phyloP scores from a whole-genome alignment of 2,113 vertebrate species.

The Atrichornis clamosus region DNA sequence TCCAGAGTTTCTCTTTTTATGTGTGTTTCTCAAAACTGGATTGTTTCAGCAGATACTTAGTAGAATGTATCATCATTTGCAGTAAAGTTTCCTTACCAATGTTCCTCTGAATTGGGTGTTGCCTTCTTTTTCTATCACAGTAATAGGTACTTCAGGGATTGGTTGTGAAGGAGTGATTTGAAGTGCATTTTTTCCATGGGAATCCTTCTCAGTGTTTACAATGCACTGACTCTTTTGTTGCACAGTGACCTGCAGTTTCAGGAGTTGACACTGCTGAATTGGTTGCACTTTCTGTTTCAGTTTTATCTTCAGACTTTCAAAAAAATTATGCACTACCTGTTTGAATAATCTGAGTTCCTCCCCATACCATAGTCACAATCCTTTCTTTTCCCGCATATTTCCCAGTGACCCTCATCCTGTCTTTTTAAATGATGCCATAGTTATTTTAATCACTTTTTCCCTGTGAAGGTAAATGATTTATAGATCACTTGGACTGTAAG shows the following conservation, averaged over 20 bases:
- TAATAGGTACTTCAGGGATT: background rate
- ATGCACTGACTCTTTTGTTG: background rate
- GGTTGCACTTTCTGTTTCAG: conserved; percentile 3
- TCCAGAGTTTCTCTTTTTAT: background rate
- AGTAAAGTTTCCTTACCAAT: background rate
- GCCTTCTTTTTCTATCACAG: background rate
- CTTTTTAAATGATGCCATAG: background rate
- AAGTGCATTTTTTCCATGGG: background rate
- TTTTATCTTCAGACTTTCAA: background rate
- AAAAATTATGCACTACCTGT: background rate
- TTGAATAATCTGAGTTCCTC: background rate
- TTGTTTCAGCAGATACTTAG: background rate
- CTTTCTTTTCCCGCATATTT: background rate
- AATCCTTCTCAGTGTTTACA: background rate
- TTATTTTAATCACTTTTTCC: background rate
- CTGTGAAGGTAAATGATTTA: background rate
- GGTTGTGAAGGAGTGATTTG: background rate
- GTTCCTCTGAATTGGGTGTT: background rate
- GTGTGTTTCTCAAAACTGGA: background rate
- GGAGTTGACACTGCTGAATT: background rate
- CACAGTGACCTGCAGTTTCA: background rate
- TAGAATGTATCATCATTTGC: background rate
- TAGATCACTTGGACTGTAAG: background rate
- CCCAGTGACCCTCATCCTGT: background rate
- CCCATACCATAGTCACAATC: background rate